Conservation (phyloP, 1,140 invertebrate species). For the Vanessa atalanta region DNA sequence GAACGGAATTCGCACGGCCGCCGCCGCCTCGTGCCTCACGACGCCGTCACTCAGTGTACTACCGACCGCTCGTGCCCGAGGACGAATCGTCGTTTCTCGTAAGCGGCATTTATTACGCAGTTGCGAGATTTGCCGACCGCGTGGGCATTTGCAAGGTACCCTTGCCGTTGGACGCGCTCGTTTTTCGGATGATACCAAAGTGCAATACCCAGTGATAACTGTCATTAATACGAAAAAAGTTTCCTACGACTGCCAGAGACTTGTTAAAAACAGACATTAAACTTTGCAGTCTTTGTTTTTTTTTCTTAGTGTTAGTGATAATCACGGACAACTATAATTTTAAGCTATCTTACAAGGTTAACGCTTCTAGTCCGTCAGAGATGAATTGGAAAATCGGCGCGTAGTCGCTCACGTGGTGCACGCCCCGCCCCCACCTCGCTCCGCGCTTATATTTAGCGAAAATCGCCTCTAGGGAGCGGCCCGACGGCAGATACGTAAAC, state of each 20-base stretch:
- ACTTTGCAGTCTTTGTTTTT: slow-evolving; percentile 24
- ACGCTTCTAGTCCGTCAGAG: slow-evolving; percentile 73
- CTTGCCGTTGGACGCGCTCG: slow-evolving; percentile 17
- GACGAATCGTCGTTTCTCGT: slow-evolving; percentile 59
- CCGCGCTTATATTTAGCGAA: slow-evolving; percentile 79
- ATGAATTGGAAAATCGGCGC: slow-evolving; percentile 81
- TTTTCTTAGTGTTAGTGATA: slow-evolving; percentile 42
- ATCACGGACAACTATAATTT: slow-evolving; percentile 50
- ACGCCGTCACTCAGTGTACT: slow-evolving; percentile 69
- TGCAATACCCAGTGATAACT: slow-evolving; percentile 60
- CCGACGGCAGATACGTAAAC: slow-evolving; percentile 65
- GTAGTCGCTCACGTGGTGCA: slow-evolving; percentile 78
- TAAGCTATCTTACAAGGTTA: slow-evolving; percentile 78
- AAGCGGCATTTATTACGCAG: slow-evolving; percentile 75
- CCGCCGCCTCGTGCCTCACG: slow-evolving; percentile 53
- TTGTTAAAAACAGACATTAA: slow-evolving; percentile 1
- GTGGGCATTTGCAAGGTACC: slow-evolving; percentile 55
- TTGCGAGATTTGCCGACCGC: slow-evolving; percentile 69
- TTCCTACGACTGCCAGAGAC: slow-evolving; percentile 44
- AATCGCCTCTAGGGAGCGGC: slow-evolving; percentile 76
- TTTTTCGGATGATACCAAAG: slow-evolving; percentile 17
- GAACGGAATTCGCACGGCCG: slow-evolving; percentile 73
- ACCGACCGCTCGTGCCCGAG: slow-evolving; percentile 68
- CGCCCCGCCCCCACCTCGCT: slow-evolving; percentile 71
- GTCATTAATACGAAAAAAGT: slow-evolving; percentile 70